A percentile compares a stretch with the other conserved stretches of the same genome.
Evolutionary conservation across 2,888 invertebrate genomes (phyloP).

Genomic region (Leistus spinibarbis): DNA sequence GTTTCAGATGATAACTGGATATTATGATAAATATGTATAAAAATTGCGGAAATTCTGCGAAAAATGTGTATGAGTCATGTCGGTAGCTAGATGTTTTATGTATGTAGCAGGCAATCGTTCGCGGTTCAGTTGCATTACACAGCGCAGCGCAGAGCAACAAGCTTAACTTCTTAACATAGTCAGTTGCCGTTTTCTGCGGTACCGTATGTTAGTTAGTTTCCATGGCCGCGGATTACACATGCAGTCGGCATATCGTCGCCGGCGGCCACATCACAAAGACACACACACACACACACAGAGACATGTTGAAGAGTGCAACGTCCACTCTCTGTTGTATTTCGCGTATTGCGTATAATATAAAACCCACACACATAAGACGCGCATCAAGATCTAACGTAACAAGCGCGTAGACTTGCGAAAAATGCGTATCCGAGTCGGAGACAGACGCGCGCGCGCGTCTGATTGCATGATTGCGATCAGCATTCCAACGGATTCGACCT

Average conservation of each 20-base stretch:
- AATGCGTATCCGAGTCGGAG: background rate
- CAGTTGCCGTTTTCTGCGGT: background rate
- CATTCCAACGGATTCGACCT: slow-evolving; percentile 10
- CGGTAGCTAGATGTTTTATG: background rate
- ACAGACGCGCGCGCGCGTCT: slow-evolving; percentile 5
- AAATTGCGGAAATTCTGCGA: background rate
- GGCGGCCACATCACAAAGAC: slow-evolving; percentile 22
- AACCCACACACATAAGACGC: slow-evolving; percentile 13
- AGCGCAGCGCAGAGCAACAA: background rate
- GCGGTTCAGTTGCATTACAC: background rate
- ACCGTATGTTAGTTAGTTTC: background rate
- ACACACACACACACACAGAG: background rate
- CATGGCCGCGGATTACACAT: slow-evolving; percentile 27
- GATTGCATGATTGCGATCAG: slow-evolving; percentile 14
- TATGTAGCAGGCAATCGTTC: background rate
- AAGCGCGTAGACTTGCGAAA: slow-evolving; percentile 4
- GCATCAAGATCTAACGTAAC: background rate
- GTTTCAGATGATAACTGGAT: background rate
- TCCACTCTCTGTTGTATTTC: slow-evolving; percentile 8
- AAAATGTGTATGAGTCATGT: background rate
- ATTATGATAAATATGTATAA: background rate
- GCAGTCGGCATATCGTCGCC: slow-evolving; percentile 28
- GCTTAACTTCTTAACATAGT: background rate
- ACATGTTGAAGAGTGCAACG: slow-evolving; percentile 14
- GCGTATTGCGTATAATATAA: background rate